phyloP scores from a whole-genome alignment of 1,140 invertebrate species.

The Octopus sinensis region DNA sequence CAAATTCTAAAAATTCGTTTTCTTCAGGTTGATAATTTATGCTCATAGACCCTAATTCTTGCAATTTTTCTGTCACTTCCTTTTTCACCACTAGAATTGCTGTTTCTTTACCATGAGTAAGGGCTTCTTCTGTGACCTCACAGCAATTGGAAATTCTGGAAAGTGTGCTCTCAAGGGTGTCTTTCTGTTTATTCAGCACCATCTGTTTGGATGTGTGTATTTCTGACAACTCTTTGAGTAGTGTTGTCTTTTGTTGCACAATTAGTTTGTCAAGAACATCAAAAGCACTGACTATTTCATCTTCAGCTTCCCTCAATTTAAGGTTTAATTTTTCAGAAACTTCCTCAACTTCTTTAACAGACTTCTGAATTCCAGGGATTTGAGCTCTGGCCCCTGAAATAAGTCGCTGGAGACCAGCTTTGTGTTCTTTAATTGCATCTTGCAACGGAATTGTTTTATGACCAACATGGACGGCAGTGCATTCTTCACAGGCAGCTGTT shows the following conservation, averaged over 20 bases:
- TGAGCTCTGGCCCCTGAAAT: conserved; percentile 56
- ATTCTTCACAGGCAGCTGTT: conserved; percentile 62
- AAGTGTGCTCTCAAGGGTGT: conserved; percentile 55
- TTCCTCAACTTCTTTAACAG: conserved; percentile 54
- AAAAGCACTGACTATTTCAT: conserved; percentile 54
- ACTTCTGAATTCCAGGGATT: conserved; percentile 57
- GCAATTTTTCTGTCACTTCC: conserved; percentile 60
- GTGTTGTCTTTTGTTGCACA: conserved; percentile 52
- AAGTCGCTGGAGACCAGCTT: conserved; percentile 52
- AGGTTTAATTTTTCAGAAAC: conserved; percentile 47
- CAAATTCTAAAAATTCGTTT: conserved; percentile 57
- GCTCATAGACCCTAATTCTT: conserved; percentile 56
- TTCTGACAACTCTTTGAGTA: conserved; percentile 58
- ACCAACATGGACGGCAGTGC: conserved; percentile 61
- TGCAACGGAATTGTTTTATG: conserved; percentile 58
- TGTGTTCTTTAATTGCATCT: conserved; percentile 60
- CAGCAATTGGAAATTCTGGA: conserved; percentile 58
- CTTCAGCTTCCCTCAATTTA: conserved; percentile 49
- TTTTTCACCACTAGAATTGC: conserved; percentile 62
- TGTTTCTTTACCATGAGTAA: conserved; percentile 59
- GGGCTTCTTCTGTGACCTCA: conserved; percentile 59
- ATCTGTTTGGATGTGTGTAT: conserved; percentile 56
- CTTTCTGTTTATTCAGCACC: conserved; percentile 56
- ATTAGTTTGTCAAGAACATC: conserved; percentile 52
- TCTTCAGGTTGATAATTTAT: conserved; percentile 58